phyloP scores from a whole-genome alignment of 2,888 invertebrate genomes.

The Ypsolopha sequella region DNA sequence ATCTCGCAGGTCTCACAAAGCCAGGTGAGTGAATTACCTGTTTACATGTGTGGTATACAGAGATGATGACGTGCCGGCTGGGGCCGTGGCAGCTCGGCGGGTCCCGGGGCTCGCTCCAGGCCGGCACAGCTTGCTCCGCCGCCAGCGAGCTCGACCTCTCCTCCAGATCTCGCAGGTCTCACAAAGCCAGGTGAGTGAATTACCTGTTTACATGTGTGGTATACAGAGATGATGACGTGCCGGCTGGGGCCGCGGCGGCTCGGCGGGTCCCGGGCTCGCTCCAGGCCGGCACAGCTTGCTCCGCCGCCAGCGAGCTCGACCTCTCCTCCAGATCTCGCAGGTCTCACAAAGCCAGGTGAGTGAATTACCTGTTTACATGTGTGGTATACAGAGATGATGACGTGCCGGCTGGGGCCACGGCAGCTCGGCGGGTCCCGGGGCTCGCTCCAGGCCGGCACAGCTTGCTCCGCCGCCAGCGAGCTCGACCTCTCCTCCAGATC shows the following conservation, averaged over 20 bases:
- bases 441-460: conserved; percentile 68
- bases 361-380: too few relatives aligned
- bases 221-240: conserved; percentile 81
- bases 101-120: conserved; percentile 66
- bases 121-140: conserved; percentile 72
- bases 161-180: conserved; percentile 74
- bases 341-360: conserved; percentile 74
- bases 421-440: conserved; percentile 70
- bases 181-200: too few relatives aligned
- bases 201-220: conserved; percentile 6
- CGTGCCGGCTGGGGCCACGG: conserved; percentile 82
- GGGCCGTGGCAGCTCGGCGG: conserved; percentile 75
- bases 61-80: conserved; percentile 85
- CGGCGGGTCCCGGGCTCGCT: conserved; percentile 68
- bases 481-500: conserved; percentile 82
- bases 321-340: conserved; percentile 77
- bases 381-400: conserved; percentile 75
- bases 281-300: conserved; percentile 70
- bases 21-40: conserved; percentile 28
- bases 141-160: conserved; percentile 85
- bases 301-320: conserved; percentile 82
- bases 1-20: conserved; percentile 74
- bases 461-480: conserved; percentile 78
- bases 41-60: conserved; percentile 36
- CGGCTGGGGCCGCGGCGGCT: conserved; percentile 80